Conservation (phyloP, 2,113 vertebrate genomes). For the Hoplias malabaricus region DNA sequence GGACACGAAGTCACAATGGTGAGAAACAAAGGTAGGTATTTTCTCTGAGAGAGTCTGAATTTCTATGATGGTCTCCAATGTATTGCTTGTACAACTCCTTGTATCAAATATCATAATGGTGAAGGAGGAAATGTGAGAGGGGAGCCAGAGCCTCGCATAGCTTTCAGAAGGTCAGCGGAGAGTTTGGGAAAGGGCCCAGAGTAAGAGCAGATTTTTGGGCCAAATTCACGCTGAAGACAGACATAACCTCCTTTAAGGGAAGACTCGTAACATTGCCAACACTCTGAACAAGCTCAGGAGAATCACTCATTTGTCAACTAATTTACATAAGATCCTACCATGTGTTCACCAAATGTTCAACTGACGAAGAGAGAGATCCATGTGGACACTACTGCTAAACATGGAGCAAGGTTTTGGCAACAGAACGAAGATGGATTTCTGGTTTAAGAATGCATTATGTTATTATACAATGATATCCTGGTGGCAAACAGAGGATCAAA, state of each 20-base stretch:
- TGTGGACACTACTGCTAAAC: neutral
- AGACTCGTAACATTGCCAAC: slow-evolving; percentile 19
- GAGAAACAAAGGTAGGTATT: neutral
- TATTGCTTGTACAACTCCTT: neutral
- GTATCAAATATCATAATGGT: neutral
- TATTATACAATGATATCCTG: neutral
- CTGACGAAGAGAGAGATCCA: slow-evolving; percentile 14
- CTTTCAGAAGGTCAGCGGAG: neutral
- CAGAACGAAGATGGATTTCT: neutral
- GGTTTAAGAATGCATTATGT: slow-evolving; percentile 8
- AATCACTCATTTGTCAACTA: slow-evolving; percentile 29
- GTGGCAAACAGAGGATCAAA: neutral
- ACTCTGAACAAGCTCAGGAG: neutral
- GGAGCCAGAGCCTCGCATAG: neutral
- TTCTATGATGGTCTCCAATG: neutral
- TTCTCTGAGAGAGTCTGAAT: neutral
- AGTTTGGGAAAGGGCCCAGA: slow-evolving; percentile 8
- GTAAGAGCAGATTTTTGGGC: slow-evolving; percentile 18
- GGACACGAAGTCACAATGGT: neutral
- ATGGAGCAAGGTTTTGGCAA: neutral
- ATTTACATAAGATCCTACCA: slow-evolving; percentile 27
- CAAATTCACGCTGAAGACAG: slow-evolving; percentile 9
- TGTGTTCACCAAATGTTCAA: slow-evolving; percentile 37
- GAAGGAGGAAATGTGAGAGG: neutral
- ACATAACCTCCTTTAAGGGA: slow-evolving; percentile 6